phyloP scores from a whole-genome alignment of 1,140 invertebrate species.

The Penaeus vannamei region DNA sequence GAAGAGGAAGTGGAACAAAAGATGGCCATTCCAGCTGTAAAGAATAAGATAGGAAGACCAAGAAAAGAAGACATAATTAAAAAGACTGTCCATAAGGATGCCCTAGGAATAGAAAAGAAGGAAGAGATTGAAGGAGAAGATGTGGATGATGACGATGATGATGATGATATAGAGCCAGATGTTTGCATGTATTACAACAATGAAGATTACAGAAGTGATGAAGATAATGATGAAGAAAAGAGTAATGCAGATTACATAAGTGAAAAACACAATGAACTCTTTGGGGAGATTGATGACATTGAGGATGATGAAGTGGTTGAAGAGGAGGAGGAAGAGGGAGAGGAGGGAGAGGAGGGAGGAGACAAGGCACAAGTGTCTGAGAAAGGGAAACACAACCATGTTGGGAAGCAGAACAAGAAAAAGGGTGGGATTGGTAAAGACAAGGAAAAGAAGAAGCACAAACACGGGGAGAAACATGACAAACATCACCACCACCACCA shows the following conservation, averaged over 20 bases:
- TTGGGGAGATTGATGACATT: slow-evolving; percentile 67
- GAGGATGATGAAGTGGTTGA: slow-evolving; percentile 60
- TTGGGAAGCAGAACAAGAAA: slow-evolving; percentile 51
- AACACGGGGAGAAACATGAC: slow-evolving; percentile 52
- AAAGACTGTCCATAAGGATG: slow-evolving; percentile 12
- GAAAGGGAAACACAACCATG: slow-evolving; percentile 51
- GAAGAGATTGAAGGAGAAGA: slow-evolving; percentile 30
- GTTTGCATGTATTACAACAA: slow-evolving; percentile 67
- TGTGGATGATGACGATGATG: slow-evolving; percentile 59
- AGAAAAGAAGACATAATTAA: slow-evolving; percentile 55
- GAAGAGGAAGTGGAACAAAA: slow-evolving; percentile 21
- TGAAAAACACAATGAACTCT: slow-evolving; percentile 64
- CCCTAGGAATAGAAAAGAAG: slow-evolving; percentile 31
- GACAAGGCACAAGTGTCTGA: slow-evolving; percentile 13
- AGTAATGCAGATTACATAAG: slow-evolving; percentile 61
- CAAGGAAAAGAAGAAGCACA: slow-evolving; percentile 67
- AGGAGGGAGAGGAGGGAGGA: background rate
- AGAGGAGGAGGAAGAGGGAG: slow-evolving; percentile 2
- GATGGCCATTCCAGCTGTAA: slow-evolving; percentile 23
- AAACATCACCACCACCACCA: slow-evolving; percentile 69
- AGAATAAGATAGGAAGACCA: slow-evolving; percentile 42
- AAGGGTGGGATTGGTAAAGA: slow-evolving; percentile 50
- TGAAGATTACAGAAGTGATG: slow-evolving; percentile 57
- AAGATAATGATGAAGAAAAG: slow-evolving; percentile 49
- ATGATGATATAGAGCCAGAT: slow-evolving; percentile 65